A percentile compares a stretch with the other conserved stretches of the same genome.
Evolutionary conservation across 2,797 vertebrate species (phyloP).

Genomic region (Acanthurus tractus): DNA sequence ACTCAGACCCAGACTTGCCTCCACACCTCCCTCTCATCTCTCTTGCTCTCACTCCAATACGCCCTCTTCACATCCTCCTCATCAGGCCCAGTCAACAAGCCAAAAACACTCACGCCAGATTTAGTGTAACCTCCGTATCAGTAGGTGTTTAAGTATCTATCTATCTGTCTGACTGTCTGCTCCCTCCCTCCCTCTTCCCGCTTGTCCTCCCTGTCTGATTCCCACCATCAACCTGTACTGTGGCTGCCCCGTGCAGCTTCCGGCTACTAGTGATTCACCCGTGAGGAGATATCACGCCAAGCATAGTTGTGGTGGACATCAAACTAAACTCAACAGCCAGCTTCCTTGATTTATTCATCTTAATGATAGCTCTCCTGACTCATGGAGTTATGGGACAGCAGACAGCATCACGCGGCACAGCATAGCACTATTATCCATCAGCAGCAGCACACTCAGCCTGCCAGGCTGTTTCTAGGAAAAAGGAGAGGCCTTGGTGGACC

Average conservation of each 20-base stretch:
- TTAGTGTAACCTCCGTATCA: slow-evolving; percentile 61
- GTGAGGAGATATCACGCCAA: slow-evolving; percentile 36
- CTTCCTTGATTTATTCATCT: slow-evolving; percentile 45
- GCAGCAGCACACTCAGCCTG: slow-evolving; percentile 22
- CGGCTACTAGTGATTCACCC: slow-evolving; percentile 34
- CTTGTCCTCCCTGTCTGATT: slow-evolving; percentile 27
- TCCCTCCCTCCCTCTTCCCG: slow-evolving; percentile 17
- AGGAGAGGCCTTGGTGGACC: slow-evolving; percentile 32
- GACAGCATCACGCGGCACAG: slow-evolving; percentile 17
- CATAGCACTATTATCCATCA: slow-evolving; percentile 33
- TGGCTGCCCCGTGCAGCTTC: slow-evolving; percentile 18
- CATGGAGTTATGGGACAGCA: slow-evolving; percentile 35
- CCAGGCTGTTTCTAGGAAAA: slow-evolving; percentile 47
- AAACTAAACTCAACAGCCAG: slow-evolving; percentile 44
- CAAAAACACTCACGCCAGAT: slow-evolving; percentile 60
- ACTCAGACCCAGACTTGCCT: slow-evolving; percentile 77
- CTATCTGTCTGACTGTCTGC: slow-evolving; percentile 41
- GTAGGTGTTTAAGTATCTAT: slow-evolving; percentile 53
- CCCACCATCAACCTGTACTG: slow-evolving; percentile 17
- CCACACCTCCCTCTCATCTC: slow-evolving; percentile 61
- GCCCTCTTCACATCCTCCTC: slow-evolving; percentile 63
- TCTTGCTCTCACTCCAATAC: slow-evolving; percentile 45
- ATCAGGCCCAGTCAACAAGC: slow-evolving; percentile 39
- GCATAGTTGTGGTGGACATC: slow-evolving; percentile 31
- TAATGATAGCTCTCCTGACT: slow-evolving; percentile 39